These are phyloP conservation scores for Vulpes vulpes DNA, from an alignment of 2,113 vertebrate genomes.

Conservation along the genomic window DNA sequence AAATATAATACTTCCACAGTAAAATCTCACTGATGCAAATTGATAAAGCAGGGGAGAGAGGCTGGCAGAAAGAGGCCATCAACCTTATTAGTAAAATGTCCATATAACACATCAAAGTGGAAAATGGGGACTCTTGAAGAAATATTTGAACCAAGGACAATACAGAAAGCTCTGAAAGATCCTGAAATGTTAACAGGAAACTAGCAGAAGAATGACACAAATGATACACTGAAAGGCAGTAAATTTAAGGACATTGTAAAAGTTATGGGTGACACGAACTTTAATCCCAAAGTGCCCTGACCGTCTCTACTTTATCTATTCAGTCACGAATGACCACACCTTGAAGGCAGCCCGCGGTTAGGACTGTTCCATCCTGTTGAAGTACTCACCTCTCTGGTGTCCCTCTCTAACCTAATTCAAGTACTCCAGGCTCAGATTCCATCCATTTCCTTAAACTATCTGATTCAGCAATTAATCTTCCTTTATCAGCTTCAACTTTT, in stretches of 20 bases:
- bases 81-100: background rate
- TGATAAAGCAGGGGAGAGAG: background rate
- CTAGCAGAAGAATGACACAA: background rate
- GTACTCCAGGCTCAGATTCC: background rate
- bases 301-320: background rate
- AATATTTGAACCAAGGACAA: constrained; percentile 17
- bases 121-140: background rate
- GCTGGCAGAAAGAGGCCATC: background rate
- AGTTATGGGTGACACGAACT: background rate
- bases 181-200: background rate
- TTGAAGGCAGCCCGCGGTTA: background rate
- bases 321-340: background rate
- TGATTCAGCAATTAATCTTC: background rate
- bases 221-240: background rate
- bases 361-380: background rate
- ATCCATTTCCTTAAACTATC: background rate
- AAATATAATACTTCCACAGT: background rate
- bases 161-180: background rate
- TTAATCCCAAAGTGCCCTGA: background rate
- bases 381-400: background rate
- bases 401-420: background rate
- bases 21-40: constrained; percentile 21
- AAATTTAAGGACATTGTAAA: background rate
- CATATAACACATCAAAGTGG: background rate
- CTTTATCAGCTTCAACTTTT: background rate